Evolutionary conservation across 2,888 invertebrate species (phyloP).

Genomic region (Chaetogeoica ovagalla): DNA sequence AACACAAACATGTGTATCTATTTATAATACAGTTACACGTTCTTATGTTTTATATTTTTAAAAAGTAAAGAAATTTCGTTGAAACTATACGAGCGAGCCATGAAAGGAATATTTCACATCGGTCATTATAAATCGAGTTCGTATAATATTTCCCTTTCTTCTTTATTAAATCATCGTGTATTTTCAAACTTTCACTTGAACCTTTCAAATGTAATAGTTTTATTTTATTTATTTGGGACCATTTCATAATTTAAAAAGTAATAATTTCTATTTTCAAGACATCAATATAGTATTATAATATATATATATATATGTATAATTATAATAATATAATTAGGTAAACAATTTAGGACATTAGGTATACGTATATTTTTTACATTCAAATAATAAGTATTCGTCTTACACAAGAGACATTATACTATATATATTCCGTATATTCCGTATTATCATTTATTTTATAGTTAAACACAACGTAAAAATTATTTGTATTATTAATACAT

Average conservation of each 20-base stretch:
- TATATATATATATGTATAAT: too few species aligned
- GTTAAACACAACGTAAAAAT: not conserved
- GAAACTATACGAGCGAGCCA: not conserved
- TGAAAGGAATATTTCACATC: constrained; percentile 17
- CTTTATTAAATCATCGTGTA: not conserved
- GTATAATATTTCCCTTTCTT: constrained; percentile 1
- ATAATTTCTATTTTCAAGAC: not conserved
- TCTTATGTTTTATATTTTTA: not conserved
- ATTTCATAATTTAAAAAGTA: not conserved
- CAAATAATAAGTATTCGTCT: not conserved
- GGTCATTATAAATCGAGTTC: constrained; percentile 1
- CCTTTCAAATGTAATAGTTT: not conserved
- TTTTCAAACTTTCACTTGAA: constrained; percentile 2
- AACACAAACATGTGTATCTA: too few species aligned
- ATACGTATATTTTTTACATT: not conserved
- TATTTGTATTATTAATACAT: not conserved
- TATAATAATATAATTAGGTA: not conserved
- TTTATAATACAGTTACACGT: not conserved
- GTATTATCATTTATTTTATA: not conserved
- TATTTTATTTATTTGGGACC: not conserved
- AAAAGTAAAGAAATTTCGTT: not conserved
- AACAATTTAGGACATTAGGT: not conserved
- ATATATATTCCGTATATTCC: not conserved
- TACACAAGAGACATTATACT: not conserved
- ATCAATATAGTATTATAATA: not conserved